Conservation (phyloP, 2,797 vertebrate genomes). For the Manis crassicaudata region DNA sequence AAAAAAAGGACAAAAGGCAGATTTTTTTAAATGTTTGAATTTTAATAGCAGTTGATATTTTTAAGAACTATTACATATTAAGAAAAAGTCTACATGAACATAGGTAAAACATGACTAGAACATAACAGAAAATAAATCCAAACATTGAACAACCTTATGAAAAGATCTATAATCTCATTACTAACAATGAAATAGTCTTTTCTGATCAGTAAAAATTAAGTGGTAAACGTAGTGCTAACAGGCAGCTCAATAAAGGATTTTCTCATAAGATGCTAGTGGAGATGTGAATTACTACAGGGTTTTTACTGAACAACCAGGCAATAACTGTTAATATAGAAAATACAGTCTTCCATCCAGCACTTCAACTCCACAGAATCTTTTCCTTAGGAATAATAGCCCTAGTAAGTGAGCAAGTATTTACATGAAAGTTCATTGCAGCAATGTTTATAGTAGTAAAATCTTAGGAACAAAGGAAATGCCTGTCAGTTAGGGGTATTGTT, state of each 20-base stretch:
- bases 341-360: neutral
- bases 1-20: neutral
- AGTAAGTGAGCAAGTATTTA: neutral
- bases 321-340: neutral
- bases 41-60: neutral
- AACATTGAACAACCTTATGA: neutral
- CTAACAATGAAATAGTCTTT: neutral
- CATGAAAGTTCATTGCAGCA: neutral
- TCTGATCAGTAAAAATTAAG: constrained; percentile 28
- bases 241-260: neutral
- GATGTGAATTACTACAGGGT: neutral
- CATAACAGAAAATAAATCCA: constrained; percentile 12
- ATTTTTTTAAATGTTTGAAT: neutral
- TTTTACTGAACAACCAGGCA: neutral
- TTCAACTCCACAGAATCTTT: neutral
- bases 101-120: neutral
- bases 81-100: neutral
- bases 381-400: constrained; percentile 13
- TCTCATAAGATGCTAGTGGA: neutral
- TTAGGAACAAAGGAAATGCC: neutral
- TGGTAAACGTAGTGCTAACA: neutral
- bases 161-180: neutral
- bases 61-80: neutral
- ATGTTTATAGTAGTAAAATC: neutral
- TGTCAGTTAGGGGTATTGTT: neutral